Percentiles rank a stretch among this genome's conserved stretches.
These are phyloP conservation scores for Candoia aspera DNA, from an alignment of 2,113 vertebrate genomes.

Conservation along the genomic window DNA sequence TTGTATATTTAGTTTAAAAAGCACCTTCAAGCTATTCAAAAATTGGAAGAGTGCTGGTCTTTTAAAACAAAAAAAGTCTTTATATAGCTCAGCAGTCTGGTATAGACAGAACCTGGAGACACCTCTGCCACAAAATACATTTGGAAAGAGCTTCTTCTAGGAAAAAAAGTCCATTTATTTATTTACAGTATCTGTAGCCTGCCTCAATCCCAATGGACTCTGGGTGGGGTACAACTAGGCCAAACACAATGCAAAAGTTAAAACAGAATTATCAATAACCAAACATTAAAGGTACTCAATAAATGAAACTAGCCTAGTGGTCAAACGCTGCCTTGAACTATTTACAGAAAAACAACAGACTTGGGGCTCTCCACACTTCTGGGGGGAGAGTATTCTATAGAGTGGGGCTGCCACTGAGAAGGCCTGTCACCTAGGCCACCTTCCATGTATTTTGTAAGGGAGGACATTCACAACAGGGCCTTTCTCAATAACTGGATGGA, in stretches of 20 bases:
- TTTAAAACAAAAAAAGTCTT: background rate
- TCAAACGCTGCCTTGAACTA: background rate
- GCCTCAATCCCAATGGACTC: background rate
- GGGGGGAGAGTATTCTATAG: background rate
- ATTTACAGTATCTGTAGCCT: background rate
- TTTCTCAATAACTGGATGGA: no score
- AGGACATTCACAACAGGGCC: no score
- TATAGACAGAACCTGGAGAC: conserved; percentile 29
- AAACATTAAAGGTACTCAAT: background rate
- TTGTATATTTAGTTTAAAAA: conserved; percentile 6
- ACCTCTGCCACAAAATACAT: background rate
- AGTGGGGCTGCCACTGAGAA: background rate
- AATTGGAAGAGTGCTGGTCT: background rate
- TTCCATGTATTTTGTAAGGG: no score
- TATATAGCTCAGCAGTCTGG: conserved; percentile 26
- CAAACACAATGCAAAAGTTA: background rate
- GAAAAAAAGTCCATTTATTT: background rate
- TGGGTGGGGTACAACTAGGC: background rate
- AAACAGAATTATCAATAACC: background rate
- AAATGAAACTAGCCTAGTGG: background rate
- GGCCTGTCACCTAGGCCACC: no score
- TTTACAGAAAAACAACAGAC: background rate
- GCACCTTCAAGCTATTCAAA: background rate
- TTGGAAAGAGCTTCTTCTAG: conserved; percentile 34
- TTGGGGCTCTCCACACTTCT: background rate